phyloP scores from a whole-genome alignment of 2,888 invertebrate species.

The Apamea monoglypha region DNA sequence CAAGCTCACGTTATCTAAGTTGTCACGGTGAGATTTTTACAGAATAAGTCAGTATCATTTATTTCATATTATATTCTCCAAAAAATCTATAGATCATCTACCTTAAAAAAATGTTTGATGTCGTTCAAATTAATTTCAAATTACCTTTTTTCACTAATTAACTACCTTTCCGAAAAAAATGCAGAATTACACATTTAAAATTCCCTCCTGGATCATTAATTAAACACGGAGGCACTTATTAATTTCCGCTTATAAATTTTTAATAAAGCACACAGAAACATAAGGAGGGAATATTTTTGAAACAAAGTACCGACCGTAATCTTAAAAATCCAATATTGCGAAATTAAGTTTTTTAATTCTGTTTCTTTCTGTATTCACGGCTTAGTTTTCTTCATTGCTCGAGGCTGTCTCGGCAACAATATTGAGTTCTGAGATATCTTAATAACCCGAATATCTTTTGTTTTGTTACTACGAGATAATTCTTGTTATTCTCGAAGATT shows the following conservation, averaged over 20 bases:
- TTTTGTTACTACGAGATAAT: conserved; percentile 60
- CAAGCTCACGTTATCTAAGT: neutral
- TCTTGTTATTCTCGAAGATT: neutral
- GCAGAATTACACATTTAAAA: conserved; percentile 31
- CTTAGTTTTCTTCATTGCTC: conserved; percentile 77
- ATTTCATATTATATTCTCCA: too few species aligned
- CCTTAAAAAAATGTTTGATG: too few species aligned
- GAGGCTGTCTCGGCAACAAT: conserved; percentile 70
- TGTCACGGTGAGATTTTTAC: too few species aligned
- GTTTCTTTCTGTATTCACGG: conserved; percentile 80
- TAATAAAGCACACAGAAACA: conserved; percentile 66
- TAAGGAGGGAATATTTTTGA: conserved; percentile 48
- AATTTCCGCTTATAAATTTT: conserved; percentile 70
- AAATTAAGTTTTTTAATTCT: conserved; percentile 87
- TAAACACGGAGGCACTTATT: conserved; percentile 64
- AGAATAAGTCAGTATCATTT: neutral
- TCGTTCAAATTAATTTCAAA: conserved; percentile 4
- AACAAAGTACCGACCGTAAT: conserved; percentile 65
- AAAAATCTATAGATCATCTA: neutral
- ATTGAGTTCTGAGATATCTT: conserved; percentile 73
- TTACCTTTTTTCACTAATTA: neutral
- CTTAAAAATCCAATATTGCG: conserved; percentile 81
- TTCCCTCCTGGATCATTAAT: conserved; percentile 63
- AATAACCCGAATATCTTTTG: conserved; percentile 71
- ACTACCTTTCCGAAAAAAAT: conserved; percentile 2